phyloP scores from a whole-genome alignment of 2,888 invertebrate genomes.

The Drosophila suboccidentalis region DNA sequence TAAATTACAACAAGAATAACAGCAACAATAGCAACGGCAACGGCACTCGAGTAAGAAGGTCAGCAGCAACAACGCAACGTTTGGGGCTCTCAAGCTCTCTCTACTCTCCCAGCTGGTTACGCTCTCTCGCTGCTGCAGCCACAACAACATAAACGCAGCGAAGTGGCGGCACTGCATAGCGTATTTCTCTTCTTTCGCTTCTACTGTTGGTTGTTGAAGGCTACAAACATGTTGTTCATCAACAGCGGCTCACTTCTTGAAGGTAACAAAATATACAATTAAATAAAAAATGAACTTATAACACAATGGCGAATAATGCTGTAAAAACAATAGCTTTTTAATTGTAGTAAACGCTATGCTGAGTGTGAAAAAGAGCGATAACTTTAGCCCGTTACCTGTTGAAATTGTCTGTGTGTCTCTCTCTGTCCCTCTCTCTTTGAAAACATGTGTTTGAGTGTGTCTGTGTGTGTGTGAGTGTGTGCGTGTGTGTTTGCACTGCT shows the following conservation, averaged over 20 bases:
- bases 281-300: background rate
- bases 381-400: constrained; percentile 40
- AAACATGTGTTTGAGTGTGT: constrained; percentile 13
- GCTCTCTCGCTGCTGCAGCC: constrained; percentile 20
- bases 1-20: constrained; percentile 15
- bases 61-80: constrained; percentile 32
- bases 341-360: background rate
- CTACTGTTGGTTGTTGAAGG: constrained; percentile 64
- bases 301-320: constrained; percentile 8
- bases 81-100: constrained; percentile 21
- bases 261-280: constrained; percentile 55
- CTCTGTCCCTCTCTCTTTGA: background rate
- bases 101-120: constrained; percentile 9
- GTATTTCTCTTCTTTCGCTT: constrained; percentile 69
- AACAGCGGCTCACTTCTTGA: constrained; percentile 71
- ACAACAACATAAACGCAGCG: constrained; percentile 34
- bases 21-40: constrained; percentile 2
- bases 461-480: constrained; percentile 16
- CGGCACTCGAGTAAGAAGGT: constrained; percentile 53
- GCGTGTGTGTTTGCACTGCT: constrained; percentile 5
- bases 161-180: constrained; percentile 65
- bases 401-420: constrained; percentile 9
- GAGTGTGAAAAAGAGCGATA: constrained; percentile 7
- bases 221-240: constrained; percentile 72
- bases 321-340: constrained; percentile 29